Percentiles rank a stretch among this genome's conserved stretches.
phyloP scores from a whole-genome alignment of 2,888 invertebrate species.

The Chaitophorus viminalis region DNA sequence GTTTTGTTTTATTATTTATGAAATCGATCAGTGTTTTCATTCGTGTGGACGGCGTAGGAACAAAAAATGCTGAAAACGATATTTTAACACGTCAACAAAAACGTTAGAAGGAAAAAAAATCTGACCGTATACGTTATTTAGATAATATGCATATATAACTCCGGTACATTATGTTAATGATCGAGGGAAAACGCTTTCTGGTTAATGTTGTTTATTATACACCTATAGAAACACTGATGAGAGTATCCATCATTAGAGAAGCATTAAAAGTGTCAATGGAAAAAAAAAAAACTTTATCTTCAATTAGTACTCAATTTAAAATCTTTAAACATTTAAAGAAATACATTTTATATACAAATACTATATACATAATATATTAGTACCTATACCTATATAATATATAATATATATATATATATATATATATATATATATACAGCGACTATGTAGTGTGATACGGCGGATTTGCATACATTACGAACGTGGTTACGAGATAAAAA shows the following conservation, averaged over 20 bases:
- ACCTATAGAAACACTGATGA: conserved; percentile 25
- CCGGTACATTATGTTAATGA: conserved; percentile 42
- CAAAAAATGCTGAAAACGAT: conserved; percentile 46
- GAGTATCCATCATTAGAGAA: conserved; percentile 45
- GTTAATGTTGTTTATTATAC: conserved; percentile 32
- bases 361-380: not conserved
- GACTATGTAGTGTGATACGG: too few species aligned
- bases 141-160: conserved; percentile 36
- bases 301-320: not conserved
- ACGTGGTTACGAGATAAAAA: not conserved
- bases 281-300: not conserved
- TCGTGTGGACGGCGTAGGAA: not conserved
- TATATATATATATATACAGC: too few species aligned
- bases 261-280: conserved; percentile 35
- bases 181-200: conserved; percentile 25
- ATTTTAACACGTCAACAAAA: conserved; percentile 43
- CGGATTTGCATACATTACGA: not conserved
- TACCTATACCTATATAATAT: too few species aligned
- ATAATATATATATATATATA: too few species aligned
- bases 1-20: conserved; percentile 46
- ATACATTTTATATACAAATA: not conserved
- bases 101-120: not conserved
- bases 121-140: conserved; percentile 24
- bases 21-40: conserved; percentile 40
- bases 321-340: conserved; percentile 8